Percentiles rank a stretch among this genome's conserved stretches.
Evolutionary conservation across 2,797 vertebrate species (phyloP).

Genomic region (Gymnothorax javanicus): DNA sequence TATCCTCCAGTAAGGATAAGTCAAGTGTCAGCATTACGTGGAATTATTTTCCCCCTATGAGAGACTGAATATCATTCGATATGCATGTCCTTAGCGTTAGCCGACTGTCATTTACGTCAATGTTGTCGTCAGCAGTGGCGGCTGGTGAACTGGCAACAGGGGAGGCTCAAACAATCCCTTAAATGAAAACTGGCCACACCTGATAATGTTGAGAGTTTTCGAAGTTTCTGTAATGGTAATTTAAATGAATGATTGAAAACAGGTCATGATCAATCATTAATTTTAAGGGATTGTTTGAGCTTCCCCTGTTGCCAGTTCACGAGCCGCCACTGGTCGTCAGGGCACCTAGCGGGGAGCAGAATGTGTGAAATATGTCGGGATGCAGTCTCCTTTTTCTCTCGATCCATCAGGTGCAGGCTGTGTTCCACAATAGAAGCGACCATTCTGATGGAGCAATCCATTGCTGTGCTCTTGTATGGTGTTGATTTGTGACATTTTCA

Average conservation of each 20-base stretch:
- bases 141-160: too few species aligned
- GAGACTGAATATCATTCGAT: not conserved
- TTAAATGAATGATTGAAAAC: too few species aligned
- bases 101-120: not conserved
- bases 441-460: not conserved
- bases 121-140: not conserved
- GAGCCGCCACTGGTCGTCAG: not conserved
- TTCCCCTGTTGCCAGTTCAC: too few species aligned
- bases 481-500: not conserved
- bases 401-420: not conserved
- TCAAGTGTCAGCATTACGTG: conserved; percentile 4
- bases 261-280: too few species aligned
- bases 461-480: not conserved
- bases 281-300: too few species aligned
- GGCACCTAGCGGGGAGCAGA: not conserved
- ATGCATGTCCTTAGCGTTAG: not conserved
- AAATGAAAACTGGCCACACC: too few species aligned
- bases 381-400: not conserved
- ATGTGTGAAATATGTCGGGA: not conserved
- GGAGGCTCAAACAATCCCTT: too few species aligned
- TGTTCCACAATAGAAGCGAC: not conserved
- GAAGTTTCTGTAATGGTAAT: too few species aligned
- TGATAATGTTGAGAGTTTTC: too few species aligned
- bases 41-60: not conserved
- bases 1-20: conserved; percentile 72